Conservation (phyloP, 2,888 invertebrate genomes). For the Thalpophila matura region DNA sequence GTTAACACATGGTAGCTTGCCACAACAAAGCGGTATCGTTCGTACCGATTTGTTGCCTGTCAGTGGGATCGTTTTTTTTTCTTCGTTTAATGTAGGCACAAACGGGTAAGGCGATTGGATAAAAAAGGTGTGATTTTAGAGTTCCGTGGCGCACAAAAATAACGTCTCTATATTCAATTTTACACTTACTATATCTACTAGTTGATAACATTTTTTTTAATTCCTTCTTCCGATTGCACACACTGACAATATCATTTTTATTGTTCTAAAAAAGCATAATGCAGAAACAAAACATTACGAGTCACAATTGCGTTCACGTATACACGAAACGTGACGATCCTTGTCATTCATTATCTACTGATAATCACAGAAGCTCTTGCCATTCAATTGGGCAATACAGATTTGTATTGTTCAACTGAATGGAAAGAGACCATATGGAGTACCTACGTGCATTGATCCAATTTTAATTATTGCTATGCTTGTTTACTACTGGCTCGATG, state of each 20-base stretch:
- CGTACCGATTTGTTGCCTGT: conserved; percentile 73
- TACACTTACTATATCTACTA: no score
- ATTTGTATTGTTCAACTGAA: conserved; percentile 6
- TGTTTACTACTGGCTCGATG: neutral
- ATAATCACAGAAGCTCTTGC: no score
- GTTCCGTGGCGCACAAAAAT: neutral
- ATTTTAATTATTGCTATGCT: conserved; percentile 22
- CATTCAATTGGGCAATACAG: conserved; percentile 11
- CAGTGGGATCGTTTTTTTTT: conserved; percentile 55
- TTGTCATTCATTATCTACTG: no score
- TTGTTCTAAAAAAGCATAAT: conserved; percentile 7
- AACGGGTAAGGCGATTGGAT: conserved; percentile 62
- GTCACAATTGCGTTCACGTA: neutral
- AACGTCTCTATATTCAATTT: no score
- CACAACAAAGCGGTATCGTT: conserved; percentile 71
- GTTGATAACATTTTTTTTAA: no score
- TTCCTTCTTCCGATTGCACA: no score
- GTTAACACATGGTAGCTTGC: conserved; percentile 71
- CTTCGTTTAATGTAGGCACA: conserved; percentile 65
- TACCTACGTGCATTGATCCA: conserved; percentile 16
- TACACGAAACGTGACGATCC: conserved; percentile 2
- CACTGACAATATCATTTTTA: no score
- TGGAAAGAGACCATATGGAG: neutral
- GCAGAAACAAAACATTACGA: conserved; percentile 2
- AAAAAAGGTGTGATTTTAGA: conserved; percentile 54